phyloP scores from a whole-genome alignment of 2,113 vertebrate species.

The Pseudonaja textilis region DNA sequence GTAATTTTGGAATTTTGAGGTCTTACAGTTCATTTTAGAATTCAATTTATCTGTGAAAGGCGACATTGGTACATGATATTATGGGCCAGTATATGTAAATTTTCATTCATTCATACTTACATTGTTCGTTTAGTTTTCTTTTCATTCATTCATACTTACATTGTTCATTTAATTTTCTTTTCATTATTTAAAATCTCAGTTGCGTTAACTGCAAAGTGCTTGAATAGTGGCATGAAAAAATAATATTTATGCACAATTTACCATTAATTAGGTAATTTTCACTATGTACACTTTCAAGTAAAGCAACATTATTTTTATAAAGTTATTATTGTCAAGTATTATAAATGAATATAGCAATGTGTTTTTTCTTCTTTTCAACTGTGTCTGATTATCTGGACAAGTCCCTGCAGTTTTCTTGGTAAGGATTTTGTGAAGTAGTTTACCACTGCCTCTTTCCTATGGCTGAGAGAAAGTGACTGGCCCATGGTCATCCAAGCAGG shows the following conservation, averaged over 20 bases:
- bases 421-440: too few relatives aligned
- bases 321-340: neutral
- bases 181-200: conserved; percentile 18
- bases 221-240: neutral
- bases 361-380: too few relatives aligned
- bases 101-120: conserved; percentile 12
- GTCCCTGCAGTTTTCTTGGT: too few relatives aligned
- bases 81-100: neutral
- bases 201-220: neutral
- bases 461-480: too few relatives aligned
- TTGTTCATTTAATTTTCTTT: neutral
- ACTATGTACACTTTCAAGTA: too few relatives aligned
- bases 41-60: conserved; percentile 11
- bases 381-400: too few relatives aligned
- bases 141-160: conserved; percentile 27
- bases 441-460: too few relatives aligned
- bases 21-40: conserved; percentile 24
- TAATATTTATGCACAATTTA: too few relatives aligned
- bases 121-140: neutral
- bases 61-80: conserved; percentile 18
- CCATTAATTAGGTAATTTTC: too few relatives aligned
- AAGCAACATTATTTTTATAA: neutral
- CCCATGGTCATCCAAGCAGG: too few relatives aligned
- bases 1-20: conserved; percentile 15
- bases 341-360: neutral